These are phyloP conservation scores for Papilio polyxenes DNA, from an alignment of 1,140 invertebrate genomes.

Conservation along the genomic window DNA sequence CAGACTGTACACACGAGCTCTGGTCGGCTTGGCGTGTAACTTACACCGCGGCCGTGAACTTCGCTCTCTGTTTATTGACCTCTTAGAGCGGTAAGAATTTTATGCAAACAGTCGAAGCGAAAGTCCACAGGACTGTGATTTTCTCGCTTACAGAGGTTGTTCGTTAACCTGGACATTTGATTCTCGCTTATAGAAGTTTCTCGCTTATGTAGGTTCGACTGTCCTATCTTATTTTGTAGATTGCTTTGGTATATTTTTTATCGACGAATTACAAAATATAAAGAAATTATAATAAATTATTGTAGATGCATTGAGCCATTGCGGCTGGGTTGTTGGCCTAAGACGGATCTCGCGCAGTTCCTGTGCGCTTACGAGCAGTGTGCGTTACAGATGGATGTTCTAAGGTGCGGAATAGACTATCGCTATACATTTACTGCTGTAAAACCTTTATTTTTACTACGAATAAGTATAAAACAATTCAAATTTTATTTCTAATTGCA, in stretches of 20 bases:
- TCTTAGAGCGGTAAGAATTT: conserved; percentile 82
- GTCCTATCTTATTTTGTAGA: too few relatives aligned
- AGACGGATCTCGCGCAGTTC: conserved; percentile 87
- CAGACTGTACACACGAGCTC: conserved; percentile 88
- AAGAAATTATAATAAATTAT: conserved; percentile 26
- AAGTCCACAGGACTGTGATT: not conserved
- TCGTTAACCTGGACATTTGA: too few relatives aligned
- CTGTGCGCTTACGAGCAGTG: conserved; percentile 86
- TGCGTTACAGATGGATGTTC: conserved; percentile 85
- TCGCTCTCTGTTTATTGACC: conserved; percentile 86
- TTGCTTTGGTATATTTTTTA: too few relatives aligned
- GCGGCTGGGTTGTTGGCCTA: conserved; percentile 84
- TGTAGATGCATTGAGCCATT: conserved; percentile 84
- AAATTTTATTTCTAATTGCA: conserved; percentile 60
- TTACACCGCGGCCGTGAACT: conserved; percentile 93
- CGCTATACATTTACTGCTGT: conserved; percentile 3
- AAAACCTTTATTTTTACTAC: too few relatives aligned
- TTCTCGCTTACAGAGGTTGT: not conserved
- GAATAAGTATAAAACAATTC: too few relatives aligned
- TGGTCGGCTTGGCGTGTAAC: conserved; percentile 91
- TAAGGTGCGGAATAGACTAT: conserved; percentile 79
- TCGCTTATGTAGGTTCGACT: too few relatives aligned
- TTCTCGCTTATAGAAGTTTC: too few relatives aligned
- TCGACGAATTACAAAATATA: too few relatives aligned
- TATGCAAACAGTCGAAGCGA: too few relatives aligned